phyloP scores from a whole-genome alignment of 2,888 invertebrate species.

The Macropis europaea region DNA sequence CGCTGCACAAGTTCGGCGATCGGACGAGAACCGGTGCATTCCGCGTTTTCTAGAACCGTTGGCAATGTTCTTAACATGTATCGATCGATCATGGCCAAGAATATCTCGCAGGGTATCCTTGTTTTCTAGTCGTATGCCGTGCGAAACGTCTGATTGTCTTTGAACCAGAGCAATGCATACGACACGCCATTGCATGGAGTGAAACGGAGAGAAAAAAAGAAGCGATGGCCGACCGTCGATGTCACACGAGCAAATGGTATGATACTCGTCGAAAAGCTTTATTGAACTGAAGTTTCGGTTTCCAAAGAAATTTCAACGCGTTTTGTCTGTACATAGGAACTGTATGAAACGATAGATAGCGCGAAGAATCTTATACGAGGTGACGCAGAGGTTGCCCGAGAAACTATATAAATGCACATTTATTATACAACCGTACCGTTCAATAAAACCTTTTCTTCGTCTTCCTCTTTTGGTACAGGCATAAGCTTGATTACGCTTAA shows the following conservation, averaged over 20 bases:
- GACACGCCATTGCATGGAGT: conserved; percentile 21
- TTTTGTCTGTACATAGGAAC: conserved; percentile 56
- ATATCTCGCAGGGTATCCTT: neutral
- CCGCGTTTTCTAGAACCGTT: neutral
- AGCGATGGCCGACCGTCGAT: conserved; percentile 3
- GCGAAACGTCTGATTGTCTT: conserved; percentile 54
- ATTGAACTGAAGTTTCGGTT: conserved; percentile 53
- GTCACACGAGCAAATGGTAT: conserved; percentile 19
- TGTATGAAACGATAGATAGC: conserved; percentile 44
- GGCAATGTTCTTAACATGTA: neutral
- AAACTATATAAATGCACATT: conserved; percentile 43
- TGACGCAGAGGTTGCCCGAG: conserved; percentile 21
- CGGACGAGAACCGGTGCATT: no score
- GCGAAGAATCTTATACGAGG: conserved; percentile 22
- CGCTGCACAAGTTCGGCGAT: no score
- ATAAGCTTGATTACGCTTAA: conserved; percentile 20
- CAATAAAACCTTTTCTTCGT: conserved; percentile 55
- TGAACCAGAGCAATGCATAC: conserved; percentile 30
- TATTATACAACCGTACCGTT: conserved; percentile 41
- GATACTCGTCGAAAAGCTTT: conserved; percentile 50
- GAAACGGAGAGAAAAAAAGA: conserved; percentile 23
- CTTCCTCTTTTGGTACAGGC: conserved; percentile 11
- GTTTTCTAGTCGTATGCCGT: conserved; percentile 6
- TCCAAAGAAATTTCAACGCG: conserved; percentile 21
- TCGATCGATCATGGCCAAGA: conserved; percentile 14